phyloP scores from a whole-genome alignment of 2,113 vertebrate species.

The Trichechus manatus region DNA sequence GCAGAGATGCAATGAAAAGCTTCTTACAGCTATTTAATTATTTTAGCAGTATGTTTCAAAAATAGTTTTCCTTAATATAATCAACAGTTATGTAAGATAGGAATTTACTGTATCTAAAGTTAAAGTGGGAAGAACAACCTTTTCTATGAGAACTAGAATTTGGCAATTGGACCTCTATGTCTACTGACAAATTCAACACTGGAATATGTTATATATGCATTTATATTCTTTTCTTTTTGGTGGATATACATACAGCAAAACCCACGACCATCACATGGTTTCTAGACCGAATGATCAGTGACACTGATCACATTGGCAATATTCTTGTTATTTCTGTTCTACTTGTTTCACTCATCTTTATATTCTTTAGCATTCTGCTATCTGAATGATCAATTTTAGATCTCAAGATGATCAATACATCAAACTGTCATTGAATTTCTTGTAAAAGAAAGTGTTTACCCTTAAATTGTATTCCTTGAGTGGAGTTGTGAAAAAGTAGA shows the following conservation, averaged over 20 bases:
- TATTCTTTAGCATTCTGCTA: slow-evolving; percentile 14
- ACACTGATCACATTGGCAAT: not conserved
- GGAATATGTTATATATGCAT: not conserved
- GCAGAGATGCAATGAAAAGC: slow-evolving; percentile 62
- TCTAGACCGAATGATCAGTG: not conserved
- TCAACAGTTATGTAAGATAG: slow-evolving; percentile 14
- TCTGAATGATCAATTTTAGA: slow-evolving; percentile 9
- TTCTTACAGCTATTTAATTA: slow-evolving; percentile 77
- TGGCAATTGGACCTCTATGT: not conserved
- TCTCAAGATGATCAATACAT: not conserved
- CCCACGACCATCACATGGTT: not conserved
- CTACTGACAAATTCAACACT: slow-evolving; percentile 54
- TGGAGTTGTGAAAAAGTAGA: not conserved
- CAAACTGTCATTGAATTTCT: slow-evolving; percentile 46
- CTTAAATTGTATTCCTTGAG: slow-evolving; percentile 32
- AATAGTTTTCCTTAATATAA: slow-evolving; percentile 73
- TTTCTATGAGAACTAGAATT: slow-evolving; percentile 25
- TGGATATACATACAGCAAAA: not conserved
- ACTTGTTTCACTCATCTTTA: not conserved
- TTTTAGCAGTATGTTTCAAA: slow-evolving; percentile 80
- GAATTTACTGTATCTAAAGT: slow-evolving; percentile 58
- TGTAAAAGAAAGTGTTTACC: not conserved
- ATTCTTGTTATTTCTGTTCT: not conserved
- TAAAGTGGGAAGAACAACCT: slow-evolving; percentile 32
- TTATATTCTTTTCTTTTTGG: not conserved